phyloP scores from a whole-genome alignment of 2,797 vertebrate genomes.

The Furcifer pardalis region DNA sequence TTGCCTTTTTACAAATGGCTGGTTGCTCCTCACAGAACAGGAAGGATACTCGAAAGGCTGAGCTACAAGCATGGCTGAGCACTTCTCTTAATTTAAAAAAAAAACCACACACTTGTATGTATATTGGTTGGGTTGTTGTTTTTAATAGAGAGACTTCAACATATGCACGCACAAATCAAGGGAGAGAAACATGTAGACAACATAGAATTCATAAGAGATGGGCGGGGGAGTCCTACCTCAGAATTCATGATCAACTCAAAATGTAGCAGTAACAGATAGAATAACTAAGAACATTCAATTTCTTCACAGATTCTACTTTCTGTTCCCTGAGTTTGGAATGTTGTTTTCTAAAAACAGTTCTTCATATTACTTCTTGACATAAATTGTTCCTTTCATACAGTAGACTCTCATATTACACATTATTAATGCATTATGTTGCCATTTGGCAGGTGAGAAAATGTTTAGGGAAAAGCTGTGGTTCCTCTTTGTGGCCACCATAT shows the following conservation, averaged over 20 bases:
- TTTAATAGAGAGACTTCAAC: too few relatives aligned
- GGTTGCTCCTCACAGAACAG: conserved; percentile 79
- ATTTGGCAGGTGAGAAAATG: too few relatives aligned
- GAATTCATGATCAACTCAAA: background rate
- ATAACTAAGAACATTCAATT: background rate
- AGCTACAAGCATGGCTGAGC: conserved; percentile 41
- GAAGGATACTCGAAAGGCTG: conserved; percentile 75
- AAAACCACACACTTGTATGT: background rate
- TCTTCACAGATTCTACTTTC: background rate
- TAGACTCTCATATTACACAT: too few relatives aligned
- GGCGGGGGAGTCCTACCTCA: background rate
- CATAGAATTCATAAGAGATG: background rate
- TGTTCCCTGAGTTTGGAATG: too few relatives aligned
- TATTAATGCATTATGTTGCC: too few relatives aligned
- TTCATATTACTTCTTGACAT: too few relatives aligned
- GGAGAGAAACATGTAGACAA: too few relatives aligned
- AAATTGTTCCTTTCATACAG: too few relatives aligned
- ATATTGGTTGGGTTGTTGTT: background rate
- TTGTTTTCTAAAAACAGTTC: too few relatives aligned
- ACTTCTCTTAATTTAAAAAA: background rate
- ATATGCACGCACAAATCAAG: background rate
- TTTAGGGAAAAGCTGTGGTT: too few relatives aligned
- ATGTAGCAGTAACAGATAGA: background rate
- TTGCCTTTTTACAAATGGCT: conserved; percentile 75
- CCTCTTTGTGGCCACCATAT: too few relatives aligned